These are phyloP conservation scores for Ariolimax columbianus DNA, from an alignment of 2,888 invertebrate genomes.

Conservation along the genomic window DNA sequence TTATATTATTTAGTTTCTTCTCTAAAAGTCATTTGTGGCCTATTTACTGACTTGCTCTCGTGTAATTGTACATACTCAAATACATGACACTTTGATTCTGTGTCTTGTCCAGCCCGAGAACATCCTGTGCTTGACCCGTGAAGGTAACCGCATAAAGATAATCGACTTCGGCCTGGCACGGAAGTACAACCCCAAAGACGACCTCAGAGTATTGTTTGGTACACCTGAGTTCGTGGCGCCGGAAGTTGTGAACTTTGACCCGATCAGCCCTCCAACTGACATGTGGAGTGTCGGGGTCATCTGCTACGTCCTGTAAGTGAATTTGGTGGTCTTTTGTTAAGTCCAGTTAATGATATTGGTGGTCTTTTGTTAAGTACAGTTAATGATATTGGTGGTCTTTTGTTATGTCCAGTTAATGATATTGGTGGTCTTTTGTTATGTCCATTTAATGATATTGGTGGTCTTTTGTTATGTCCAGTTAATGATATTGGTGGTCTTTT, in stretches of 20 bases:
- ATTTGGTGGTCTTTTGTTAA: not conserved
- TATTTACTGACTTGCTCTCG: too few species aligned
- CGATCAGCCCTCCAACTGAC: slow-evolving; percentile 95
- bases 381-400: not conserved
- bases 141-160: slow-evolving; percentile 98
- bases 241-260: slow-evolving; percentile 98
- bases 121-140: slow-evolving; percentile 94
- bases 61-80: too few species aligned
- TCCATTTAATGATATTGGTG: too few species aligned
- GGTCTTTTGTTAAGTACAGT: not conserved
- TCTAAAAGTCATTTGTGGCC: too few species aligned
- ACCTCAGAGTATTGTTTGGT: slow-evolving; percentile 92
- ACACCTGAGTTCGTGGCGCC: slow-evolving; percentile 99
- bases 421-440: too few species aligned
- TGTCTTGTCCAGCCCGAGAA: slow-evolving; percentile 92
- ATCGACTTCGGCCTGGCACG: slow-evolving; percentile 98
- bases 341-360: too few species aligned
- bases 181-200: slow-evolving; percentile 93
- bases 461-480: not conserved
- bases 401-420: not conserved
- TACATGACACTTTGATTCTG: not conserved
- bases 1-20: too few species aligned
- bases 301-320: slow-evolving; percentile 95
- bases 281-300: slow-evolving; percentile 99
- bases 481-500: too few species aligned